These are phyloP conservation scores for Anser brachyrhynchus DNA, from an alignment of 2,113 vertebrate species.

Conservation along the genomic window DNA sequence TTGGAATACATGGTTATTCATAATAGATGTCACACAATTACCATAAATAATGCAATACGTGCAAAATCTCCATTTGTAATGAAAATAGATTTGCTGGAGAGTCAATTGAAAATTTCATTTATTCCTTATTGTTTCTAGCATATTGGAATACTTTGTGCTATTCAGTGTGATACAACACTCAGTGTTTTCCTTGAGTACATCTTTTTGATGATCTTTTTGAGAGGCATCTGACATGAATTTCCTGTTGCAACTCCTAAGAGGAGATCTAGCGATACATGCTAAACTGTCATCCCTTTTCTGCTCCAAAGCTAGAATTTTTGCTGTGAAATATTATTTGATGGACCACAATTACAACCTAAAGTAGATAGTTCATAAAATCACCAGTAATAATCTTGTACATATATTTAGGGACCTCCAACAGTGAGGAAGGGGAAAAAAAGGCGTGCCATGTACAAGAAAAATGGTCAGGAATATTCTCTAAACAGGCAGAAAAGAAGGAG, in stretches of 20 bases:
- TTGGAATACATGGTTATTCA: conserved; percentile 77
- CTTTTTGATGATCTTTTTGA: conserved; percentile 23
- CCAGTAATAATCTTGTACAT: neutral
- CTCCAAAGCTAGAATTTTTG: neutral
- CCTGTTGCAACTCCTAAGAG: neutral
- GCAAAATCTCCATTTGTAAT: conserved; percentile 74
- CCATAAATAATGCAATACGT: conserved; percentile 75
- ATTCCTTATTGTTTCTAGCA: conserved; percentile 71
- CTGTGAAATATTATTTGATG: neutral
- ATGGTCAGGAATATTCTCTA: neutral
- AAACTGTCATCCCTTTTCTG: neutral
- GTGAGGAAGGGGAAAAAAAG: neutral
- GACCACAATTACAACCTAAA: neutral
- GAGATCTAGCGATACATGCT: neutral
- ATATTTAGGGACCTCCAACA: neutral
- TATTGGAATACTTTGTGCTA: conserved; percentile 66
- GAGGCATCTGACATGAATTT: conserved; percentile 23
- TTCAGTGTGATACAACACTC: conserved; percentile 12
- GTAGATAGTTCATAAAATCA: neutral
- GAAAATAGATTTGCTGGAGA: conserved; percentile 77
- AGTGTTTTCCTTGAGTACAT: neutral
- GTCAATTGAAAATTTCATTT: conserved; percentile 75
- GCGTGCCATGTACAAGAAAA: neutral
- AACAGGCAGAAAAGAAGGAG: neutral
- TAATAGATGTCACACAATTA: conserved; percentile 77